These are phyloP conservation scores for Anthoptus insignis DNA, from an alignment of 2,888 invertebrate genomes.

Conservation along the genomic window DNA sequence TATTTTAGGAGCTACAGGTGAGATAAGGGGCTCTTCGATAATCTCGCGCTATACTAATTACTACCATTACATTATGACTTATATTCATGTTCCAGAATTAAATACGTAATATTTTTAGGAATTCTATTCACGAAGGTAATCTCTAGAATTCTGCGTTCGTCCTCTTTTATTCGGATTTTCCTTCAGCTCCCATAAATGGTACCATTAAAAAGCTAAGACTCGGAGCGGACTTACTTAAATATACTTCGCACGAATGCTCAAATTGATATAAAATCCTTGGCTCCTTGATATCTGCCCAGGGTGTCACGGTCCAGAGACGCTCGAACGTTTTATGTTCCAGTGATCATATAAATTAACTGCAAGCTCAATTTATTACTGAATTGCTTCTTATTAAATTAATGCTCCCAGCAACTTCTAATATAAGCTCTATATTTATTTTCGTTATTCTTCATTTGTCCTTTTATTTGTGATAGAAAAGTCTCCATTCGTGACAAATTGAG, in stretches of 20 bases:
- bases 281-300: slow-evolving; percentile 68
- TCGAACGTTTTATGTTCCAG: slow-evolving; percentile 30
- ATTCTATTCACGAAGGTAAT: slow-evolving; percentile 55
- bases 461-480: background rate
- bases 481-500: too few relatives aligned
- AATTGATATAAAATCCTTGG: slow-evolving; percentile 83
- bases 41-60: background rate
- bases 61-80: background rate
- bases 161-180: slow-evolving; percentile 70
- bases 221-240: slow-evolving; percentile 73
- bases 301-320: slow-evolving; percentile 42
- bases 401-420: background rate
- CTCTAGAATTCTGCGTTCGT: slow-evolving; percentile 67
- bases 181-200: slow-evolving; percentile 73
- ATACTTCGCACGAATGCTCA: slow-evolving; percentile 81
- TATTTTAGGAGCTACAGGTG: too few relatives aligned
- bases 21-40: too few relatives aligned
- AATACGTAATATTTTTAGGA: slow-evolving; percentile 29
- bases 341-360: slow-evolving; percentile 29
- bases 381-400: slow-evolving; percentile 20
- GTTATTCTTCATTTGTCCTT: background rate
- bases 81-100: slow-evolving; percentile 23
- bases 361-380: slow-evolving; percentile 24
- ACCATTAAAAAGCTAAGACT: slow-evolving; percentile 77
- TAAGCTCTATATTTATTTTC: background rate